Conservation (phyloP, 2,113 vertebrate species). For the Amphilophus citrinellus region DNA sequence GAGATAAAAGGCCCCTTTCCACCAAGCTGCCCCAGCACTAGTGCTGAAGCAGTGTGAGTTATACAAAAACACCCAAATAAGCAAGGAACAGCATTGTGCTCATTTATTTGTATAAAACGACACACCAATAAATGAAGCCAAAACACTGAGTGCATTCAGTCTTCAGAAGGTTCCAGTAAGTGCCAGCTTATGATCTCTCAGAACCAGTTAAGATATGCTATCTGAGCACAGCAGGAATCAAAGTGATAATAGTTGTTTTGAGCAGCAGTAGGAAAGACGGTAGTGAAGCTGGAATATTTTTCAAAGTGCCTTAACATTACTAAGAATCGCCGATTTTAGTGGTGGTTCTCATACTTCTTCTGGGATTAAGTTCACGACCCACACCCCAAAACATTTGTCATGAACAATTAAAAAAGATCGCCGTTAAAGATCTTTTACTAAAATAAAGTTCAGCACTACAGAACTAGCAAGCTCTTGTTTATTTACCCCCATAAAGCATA, state of each 20-base stretch:
- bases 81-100: not conserved
- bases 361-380: not conserved
- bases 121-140: not conserved
- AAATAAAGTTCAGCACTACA: not conserved
- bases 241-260: not conserved
- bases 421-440: not conserved
- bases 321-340: not conserved
- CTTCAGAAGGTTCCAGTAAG: not conserved
- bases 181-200: not conserved
- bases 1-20: slow-evolving; percentile 13
- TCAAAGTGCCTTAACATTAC: not conserved
- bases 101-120: not conserved
- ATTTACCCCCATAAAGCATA: not conserved
- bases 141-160: not conserved
- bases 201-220: not conserved
- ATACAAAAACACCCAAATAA: slow-evolving; percentile 3
- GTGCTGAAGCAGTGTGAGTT: not conserved
- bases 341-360: not conserved
- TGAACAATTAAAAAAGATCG: not conserved
- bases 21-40: not conserved
- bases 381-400: not conserved
- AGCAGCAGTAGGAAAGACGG: rapidly evolving
- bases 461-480: not conserved
- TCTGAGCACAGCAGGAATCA: slow-evolving; percentile 6
- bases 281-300: not conserved